A percentile compares a stretch with the other conserved stretches of the same genome.
Evolutionary conservation across 2,888 invertebrate genomes (phyloP).

Genomic region (Agonopterix alstromeriana): DNA sequence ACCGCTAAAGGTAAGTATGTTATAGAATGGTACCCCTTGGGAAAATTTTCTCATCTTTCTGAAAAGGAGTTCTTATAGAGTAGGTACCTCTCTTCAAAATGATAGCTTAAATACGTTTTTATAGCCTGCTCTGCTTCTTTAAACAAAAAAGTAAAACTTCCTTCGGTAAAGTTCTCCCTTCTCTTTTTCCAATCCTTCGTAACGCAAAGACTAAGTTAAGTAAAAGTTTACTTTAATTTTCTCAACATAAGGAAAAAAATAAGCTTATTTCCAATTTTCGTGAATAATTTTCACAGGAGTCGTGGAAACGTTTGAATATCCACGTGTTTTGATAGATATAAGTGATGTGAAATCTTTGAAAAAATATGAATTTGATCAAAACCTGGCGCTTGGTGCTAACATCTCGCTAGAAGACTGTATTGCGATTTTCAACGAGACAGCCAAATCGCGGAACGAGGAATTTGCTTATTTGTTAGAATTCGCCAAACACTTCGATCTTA

Average conservation of each 20-base stretch:
- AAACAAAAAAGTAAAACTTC: too few relatives aligned
- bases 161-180: too few relatives aligned
- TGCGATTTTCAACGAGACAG: constrained; percentile 53
- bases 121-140: too few relatives aligned
- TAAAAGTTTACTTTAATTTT: not conserved
- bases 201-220: too few relatives aligned
- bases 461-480: constrained; percentile 74
- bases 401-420: constrained; percentile 75
- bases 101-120: too few relatives aligned
- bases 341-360: constrained; percentile 48
- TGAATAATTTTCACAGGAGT: constrained; percentile 33
- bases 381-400: constrained; percentile 74
- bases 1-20: constrained; percentile 80
- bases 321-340: constrained; percentile 49
- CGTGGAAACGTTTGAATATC: constrained; percentile 42
- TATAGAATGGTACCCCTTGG: too few relatives aligned
- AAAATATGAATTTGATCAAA: constrained; percentile 41
- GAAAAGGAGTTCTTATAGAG: too few relatives aligned
- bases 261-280: too few relatives aligned
- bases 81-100: too few relatives aligned
- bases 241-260: too few relatives aligned
- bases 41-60: too few relatives aligned
- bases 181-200: too few relatives aligned
- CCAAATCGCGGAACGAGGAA: constrained; percentile 34
- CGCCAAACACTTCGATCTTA: constrained; percentile 75